Evolutionary conservation across 2,113 vertebrate genomes (phyloP).

Genomic region (Xiphophorus hellerii): DNA sequence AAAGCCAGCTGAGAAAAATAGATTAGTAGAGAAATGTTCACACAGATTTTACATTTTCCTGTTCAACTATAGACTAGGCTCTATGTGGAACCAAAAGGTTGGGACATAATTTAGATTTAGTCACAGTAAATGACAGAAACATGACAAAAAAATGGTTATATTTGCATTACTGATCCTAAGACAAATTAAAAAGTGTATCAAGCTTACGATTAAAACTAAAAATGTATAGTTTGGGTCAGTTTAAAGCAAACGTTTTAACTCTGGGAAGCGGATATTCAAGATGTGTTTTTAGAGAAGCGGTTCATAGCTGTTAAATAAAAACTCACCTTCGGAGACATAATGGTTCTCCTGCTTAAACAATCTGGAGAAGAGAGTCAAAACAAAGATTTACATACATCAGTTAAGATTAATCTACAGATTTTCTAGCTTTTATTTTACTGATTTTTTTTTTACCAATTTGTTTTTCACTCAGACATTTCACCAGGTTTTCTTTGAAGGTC

Average conservation of each 20-base stretch:
- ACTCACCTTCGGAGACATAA: constrained; percentile 17
- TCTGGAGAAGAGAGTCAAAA: constrained; percentile 3
- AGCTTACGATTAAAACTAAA: too few relatives aligned
- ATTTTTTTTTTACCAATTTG: constrained; percentile 17
- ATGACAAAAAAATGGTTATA: too few relatives aligned
- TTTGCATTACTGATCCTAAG: too few relatives aligned
- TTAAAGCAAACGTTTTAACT: background rate
- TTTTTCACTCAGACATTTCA: fast-evolving
- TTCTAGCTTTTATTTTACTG: too few relatives aligned
- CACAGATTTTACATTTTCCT: background rate
- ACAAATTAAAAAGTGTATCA: too few relatives aligned
- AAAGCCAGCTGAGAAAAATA: background rate
- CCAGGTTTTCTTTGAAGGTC: constrained; percentile 25
- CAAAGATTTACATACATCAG: background rate
- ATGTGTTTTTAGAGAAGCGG: too few relatives aligned
- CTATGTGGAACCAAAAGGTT: background rate
- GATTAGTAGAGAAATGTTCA: background rate
- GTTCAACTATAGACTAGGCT: background rate
- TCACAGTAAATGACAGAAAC: too few relatives aligned
- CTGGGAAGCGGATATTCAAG: too few relatives aligned
- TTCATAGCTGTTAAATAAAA: background rate
- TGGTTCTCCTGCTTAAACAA: background rate
- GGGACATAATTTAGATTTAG: background rate
- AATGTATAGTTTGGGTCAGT: too few relatives aligned
- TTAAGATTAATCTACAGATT: background rate